Evolutionary conservation across 2,113 vertebrate genomes (phyloP), one percentile per base, ranked within the genome.

Genomic region (Elgaria multicarinata): DNA sequence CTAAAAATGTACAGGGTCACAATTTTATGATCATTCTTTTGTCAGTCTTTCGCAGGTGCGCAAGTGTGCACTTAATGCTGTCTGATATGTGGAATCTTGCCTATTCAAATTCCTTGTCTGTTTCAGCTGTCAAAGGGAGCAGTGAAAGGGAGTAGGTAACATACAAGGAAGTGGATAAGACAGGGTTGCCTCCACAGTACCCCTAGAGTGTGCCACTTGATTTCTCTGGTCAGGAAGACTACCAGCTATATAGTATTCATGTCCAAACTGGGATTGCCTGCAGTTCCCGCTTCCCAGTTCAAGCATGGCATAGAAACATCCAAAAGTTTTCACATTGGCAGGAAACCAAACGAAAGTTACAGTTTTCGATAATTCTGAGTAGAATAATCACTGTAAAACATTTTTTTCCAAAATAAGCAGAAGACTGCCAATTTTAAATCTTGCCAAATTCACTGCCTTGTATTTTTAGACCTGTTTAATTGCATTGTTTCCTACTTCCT

Each of bases 271-370:
- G 16, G 42, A 75, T 18, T 8, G 36, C 72, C 44, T 28, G 24
- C 3, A 24, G 18, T 12, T 9, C 76, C 24, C 28, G 44, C 26
- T 26, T 50, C 77, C 31, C 46, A 31, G 13, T 79, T 79, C 46
- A 53, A 33, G 46, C 50, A 22, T 33, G 44, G 13, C 46, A 79
- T 18, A 53, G 28, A 79, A n/a, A 79, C 13, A 33, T 31, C 36
- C 80, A 71, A 89, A 67, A 83, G 53, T 82, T 86, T 9, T 44
- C 69, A 81, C 39, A 69, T 69, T 26, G 90, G 78, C 86, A 83
- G 33, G 4, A 76, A 64, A 66, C 44, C 77, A 58, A 81, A 13
- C 10, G 20, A 81, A 81, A 24, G 18, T 39, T 62, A 62, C 33
- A 62, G 55, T 81, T 62, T 36, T 26, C n/a, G n/a, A 62, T 81